Percentiles rank a stretch among this genome's conserved stretches.
Conservation (phyloP, 2,888 invertebrate species). For the Dasypogon diadema region DNA sequence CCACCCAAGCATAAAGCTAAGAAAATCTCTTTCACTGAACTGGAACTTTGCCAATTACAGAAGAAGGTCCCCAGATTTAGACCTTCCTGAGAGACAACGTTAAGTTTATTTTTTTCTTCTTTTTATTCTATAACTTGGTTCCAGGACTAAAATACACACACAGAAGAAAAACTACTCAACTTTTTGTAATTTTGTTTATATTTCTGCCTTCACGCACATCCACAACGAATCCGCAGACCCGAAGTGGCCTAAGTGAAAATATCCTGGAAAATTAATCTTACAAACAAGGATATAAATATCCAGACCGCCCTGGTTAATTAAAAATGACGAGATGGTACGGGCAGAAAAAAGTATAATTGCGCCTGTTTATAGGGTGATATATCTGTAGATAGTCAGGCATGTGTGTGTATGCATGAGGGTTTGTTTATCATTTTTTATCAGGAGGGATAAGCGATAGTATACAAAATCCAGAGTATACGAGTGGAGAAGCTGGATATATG, state of each 20-base stretch:
- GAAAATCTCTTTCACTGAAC: slow-evolving; percentile 43
- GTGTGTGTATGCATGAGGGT: slow-evolving; percentile 10
- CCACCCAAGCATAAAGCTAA: slow-evolving; percentile 34
- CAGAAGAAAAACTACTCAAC: slow-evolving; percentile 37
- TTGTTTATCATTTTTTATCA: slow-evolving; percentile 44
- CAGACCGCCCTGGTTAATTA: slow-evolving; percentile 52
- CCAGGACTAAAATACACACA: background rate
- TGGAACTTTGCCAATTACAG: slow-evolving; percentile 49
- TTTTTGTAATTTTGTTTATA: slow-evolving; percentile 42
- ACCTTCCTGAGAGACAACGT: slow-evolving; percentile 24
- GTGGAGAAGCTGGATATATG: background rate
- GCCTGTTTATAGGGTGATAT: slow-evolving; percentile 37
- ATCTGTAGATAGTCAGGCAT: background rate
- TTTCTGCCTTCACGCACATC: slow-evolving; percentile 25
- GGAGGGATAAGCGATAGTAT: background rate
- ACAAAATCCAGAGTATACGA: slow-evolving; percentile 22
- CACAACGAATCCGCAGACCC: background rate
- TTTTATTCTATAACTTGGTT: slow-evolving; percentile 15
- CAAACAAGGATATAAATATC: slow-evolving; percentile 54
- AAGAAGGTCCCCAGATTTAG: slow-evolving; percentile 40
- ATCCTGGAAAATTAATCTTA: slow-evolving; percentile 54
- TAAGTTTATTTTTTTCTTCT: slow-evolving; percentile 29
- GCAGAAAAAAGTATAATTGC: slow-evolving; percentile 46
- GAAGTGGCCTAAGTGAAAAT: slow-evolving; percentile 27
- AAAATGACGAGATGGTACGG: slow-evolving; percentile 51